These are phyloP conservation scores for Ophraella communa DNA, from an alignment of 2,888 invertebrate genomes.

Conservation along the genomic window DNA sequence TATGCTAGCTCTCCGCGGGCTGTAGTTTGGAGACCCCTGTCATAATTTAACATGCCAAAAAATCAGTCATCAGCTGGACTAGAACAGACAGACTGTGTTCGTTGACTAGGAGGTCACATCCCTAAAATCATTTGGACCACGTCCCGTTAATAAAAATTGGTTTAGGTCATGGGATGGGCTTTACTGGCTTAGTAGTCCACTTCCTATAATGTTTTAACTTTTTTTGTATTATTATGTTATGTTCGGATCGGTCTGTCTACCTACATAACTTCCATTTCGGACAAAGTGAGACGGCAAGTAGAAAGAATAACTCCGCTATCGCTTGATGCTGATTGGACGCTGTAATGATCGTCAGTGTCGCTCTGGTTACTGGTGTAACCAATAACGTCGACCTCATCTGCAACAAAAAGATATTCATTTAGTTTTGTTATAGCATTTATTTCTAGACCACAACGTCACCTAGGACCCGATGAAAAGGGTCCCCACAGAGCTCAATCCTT, in stretches of 20 bases:
- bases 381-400: constrained; percentile 87
- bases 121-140: constrained; percentile 23
- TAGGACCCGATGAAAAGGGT: too few relatives aligned
- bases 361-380: constrained; percentile 86
- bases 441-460: too few relatives aligned
- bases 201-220: constrained; percentile 40
- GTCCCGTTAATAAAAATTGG: background rate
- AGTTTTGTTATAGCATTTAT: background rate
- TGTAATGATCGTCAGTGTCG: constrained; percentile 86
- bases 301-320: constrained; percentile 78
- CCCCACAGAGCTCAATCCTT: too few relatives aligned
- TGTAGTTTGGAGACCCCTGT: too few relatives aligned
- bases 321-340: constrained; percentile 77
- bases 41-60: constrained; percentile 15
- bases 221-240: background rate
- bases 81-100: constrained; percentile 47
- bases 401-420: constrained; percentile 25
- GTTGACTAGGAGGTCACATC: constrained; percentile 53
- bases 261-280: constrained; percentile 65
- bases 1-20: too few relatives aligned
- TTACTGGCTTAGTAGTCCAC: constrained; percentile 50
- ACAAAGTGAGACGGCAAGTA: constrained; percentile 70
- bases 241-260: constrained; percentile 39
- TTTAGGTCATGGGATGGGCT: constrained; percentile 36
- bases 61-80: constrained; percentile 30